phyloP scores from a whole-genome alignment of 2,113 vertebrate genomes.

The Thryonomys swinderianus region DNA sequence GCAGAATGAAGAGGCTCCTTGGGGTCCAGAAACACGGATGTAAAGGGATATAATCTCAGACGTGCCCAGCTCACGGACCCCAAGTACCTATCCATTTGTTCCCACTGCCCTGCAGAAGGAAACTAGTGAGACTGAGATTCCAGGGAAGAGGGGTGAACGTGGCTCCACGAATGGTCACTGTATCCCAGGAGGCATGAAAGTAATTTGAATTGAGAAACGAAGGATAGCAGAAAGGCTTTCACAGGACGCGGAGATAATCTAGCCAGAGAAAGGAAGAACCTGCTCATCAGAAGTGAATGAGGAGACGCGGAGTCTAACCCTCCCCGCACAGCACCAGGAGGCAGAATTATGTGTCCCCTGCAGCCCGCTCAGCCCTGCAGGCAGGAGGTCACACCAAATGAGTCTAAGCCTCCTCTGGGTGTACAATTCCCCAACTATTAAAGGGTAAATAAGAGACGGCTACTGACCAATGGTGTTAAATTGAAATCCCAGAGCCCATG shows the following conservation, averaged over 20 bases:
- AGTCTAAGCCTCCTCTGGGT: background rate
- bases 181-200: background rate
- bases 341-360: background rate
- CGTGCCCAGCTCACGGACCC: background rate
- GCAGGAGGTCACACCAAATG: background rate
- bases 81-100: background rate
- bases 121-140: background rate
- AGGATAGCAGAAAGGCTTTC: background rate
- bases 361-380: background rate
- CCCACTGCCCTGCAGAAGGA: background rate
- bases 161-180: background rate
- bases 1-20: background rate
- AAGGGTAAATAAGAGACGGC: conserved; percentile 4
- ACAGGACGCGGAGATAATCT: conserved; percentile 2
- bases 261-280: conserved; percentile 3
- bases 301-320: background rate
- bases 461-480: background rate
- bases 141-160: background rate
- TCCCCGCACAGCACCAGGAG: background rate
- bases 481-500: conserved; percentile 1
- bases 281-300: background rate
- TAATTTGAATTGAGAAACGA: conserved; percentile 27
- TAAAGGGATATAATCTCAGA: background rate
- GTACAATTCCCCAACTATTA: conserved; percentile 11
- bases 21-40: background rate